Percentiles rank a stretch among this genome's conserved stretches.
Evolutionary conservation across 53 echinoderm and acorn worm genomes (phyloP).

Genomic region (Holothuria leucospilota): DNA sequence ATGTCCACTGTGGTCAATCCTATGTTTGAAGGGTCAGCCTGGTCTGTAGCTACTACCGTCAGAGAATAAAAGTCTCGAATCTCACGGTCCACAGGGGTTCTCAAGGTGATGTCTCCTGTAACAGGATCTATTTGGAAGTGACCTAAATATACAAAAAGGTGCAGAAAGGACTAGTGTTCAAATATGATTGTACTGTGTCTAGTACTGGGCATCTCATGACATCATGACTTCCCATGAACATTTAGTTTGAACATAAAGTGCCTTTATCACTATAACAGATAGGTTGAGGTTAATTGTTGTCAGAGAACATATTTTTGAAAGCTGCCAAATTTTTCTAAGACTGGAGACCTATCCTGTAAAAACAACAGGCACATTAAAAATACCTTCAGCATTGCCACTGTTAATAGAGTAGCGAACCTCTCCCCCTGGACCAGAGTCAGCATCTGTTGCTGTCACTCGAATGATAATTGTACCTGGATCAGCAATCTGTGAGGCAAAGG

Average conservation of each 20-base stretch:
- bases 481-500: conserved; percentile 49
- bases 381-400: conserved; percentile 75
- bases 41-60: conserved; percentile 80
- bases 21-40: conserved; percentile 61
- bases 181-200: neutral
- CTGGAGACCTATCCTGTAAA: too few species aligned
- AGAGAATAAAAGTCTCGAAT: conserved; percentile 61
- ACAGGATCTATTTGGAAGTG: conserved; percentile 73
- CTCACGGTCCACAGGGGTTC: conserved; percentile 72
- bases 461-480: conserved; percentile 70
- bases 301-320: too few species aligned
- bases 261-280: too few species aligned
- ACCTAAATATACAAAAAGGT: conserved; percentile 36
- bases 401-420: conserved; percentile 77
- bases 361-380: too few species aligned
- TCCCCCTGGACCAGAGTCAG: conserved; percentile 75
- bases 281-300: too few species aligned
- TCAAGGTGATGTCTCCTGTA: conserved; percentile 72
- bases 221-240: too few species aligned
- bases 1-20: conserved; percentile 68
- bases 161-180: neutral
- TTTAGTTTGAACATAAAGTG: too few species aligned
- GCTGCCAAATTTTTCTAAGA: too few species aligned
- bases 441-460: conserved; percentile 75
- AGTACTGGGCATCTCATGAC: too few species aligned